Base-by-base conservation (phyloP, 2,888 invertebrate species). In the Exocentrus adspersus region DNA sequence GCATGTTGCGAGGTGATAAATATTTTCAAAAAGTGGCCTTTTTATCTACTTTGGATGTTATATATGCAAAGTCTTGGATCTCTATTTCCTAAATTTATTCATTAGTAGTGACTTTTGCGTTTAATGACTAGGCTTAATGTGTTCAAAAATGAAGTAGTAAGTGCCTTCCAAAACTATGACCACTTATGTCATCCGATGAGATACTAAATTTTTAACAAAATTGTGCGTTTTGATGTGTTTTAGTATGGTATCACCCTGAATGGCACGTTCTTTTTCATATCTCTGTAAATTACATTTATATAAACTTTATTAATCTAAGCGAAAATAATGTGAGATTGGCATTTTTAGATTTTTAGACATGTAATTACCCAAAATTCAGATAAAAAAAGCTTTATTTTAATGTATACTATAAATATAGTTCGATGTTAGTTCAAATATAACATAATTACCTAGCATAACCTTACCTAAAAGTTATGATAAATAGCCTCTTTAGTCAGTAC, bases 81-180 rank as follows among this genome's bases (percentile, higher is more conserved):
- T 75, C 69, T 69, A 59, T 62, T 50, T 63, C 52, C 60, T 65
- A 62, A 59, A 50, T 41, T 63, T 52, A 3, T 41, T 62, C 59
- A 50, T 67, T 72, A 24, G 67, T 72, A 73, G 71, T 42, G 65
- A 52, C 12, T 68, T 77, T n/a, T 77, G 67, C 67, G 63, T 73
- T 78, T 71, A 53, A 85, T 85, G 86, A 87, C 85, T 88, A 88
- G 88, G 88, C 88, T 88, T 82, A 86, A 88, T 90, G 89, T 90
- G 89, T 90, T 90, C 89, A 89, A 88, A 89, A 87, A 84, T 82
- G 83, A 85, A 87, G 90, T 90, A 90, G 90, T 88, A 90, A 91
- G 90, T 91, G 91, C 91, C 91, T 91, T 91, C 89, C 89, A 90
- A 86, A 73, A 74, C 85, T 87, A 86, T 87, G 88, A 87, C 86